Evolutionary conservation across 1,140 invertebrate species (phyloP).

Genomic region (Lordiphosa collinella): DNA sequence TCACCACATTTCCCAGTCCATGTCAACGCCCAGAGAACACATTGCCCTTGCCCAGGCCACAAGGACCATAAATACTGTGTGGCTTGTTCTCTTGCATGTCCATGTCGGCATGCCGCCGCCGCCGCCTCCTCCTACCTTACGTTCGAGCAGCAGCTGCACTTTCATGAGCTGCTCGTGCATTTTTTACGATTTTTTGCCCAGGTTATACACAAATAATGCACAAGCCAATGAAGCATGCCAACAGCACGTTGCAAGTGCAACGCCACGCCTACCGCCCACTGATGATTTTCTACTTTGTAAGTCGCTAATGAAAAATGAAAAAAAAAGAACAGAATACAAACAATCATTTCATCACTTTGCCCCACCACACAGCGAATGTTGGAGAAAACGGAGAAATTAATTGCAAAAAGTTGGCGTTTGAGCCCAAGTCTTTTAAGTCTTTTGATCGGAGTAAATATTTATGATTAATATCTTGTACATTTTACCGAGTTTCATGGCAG

Average conservation of each 20-base stretch:
- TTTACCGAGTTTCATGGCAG: too few relatives aligned
- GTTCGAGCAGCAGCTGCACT: slow-evolving; percentile 40
- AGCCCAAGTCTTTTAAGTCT: too few relatives aligned
- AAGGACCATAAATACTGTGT: slow-evolving; percentile 72
- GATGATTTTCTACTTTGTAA: slow-evolving; percentile 66
- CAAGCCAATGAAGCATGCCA: slow-evolving; percentile 73
- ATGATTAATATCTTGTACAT: too few relatives aligned
- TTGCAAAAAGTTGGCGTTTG: slow-evolving; percentile 6
- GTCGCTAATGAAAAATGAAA: slow-evolving; percentile 42
- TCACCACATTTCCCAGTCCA: neutral
- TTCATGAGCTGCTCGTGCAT: slow-evolving; percentile 48
- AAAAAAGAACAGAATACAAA: neutral
- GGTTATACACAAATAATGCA: slow-evolving; percentile 76
- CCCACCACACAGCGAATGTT: neutral
- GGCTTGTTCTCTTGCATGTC: slow-evolving; percentile 70
- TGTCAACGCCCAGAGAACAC: slow-evolving; percentile 24
- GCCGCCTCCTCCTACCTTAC: neutral
- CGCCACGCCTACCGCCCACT: slow-evolving; percentile 14
- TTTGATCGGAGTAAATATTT: too few relatives aligned
- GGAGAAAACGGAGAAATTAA: slow-evolving; percentile 14
- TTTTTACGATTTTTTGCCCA: slow-evolving; percentile 70
- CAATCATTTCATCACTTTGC: neutral
- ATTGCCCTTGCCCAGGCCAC: slow-evolving; percentile 47
- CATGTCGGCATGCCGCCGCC: slow-evolving; percentile 56
- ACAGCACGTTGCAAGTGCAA: slow-evolving; percentile 47